Base-by-base conservation (phyloP, 2,888 invertebrate genomes). In the Dicycla oo region DNA sequence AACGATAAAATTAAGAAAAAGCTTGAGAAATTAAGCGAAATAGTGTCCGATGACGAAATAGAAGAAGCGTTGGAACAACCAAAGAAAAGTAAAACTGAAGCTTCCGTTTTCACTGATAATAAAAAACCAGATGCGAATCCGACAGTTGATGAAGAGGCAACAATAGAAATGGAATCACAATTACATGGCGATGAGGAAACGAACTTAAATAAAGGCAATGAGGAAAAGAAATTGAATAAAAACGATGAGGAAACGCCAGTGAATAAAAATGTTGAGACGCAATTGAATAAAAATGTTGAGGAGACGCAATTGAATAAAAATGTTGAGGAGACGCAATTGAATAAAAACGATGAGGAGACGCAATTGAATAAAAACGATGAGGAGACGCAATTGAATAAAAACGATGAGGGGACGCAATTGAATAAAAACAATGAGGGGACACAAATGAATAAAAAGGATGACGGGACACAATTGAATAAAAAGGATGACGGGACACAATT, bases 1-100 rank as follows among this genome's bases (percentile, higher is more conserved):
- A 94, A 95, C 82, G 93, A 96, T 69, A 96, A 96, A 88, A 94
- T 97, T 65, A 96, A 96, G 83, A 97, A 97, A 83, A 97, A 96
- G 83, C 94, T 97, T 38, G 96, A 96, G 84, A 96, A 95, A 84
- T 93, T 97, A 1, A 95, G 97, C 77, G 96, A 96, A 85, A 96
- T 96, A 8, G 96, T 96, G 26, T 96, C 96, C 0, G 97, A 96
- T 85, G 93, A 96, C 75, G 93, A 95, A 83, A 89, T 78, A 53
- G 80, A 83, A 30, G 61, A 65, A 34, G 66, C 66, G 57, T 47
- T 26, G 0, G 60, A 65, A 49, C 62, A 60, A 47, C 18, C 23
- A 53, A 8, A 65, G 20, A 58, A 67, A 60, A 64, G 11, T 43
- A 75, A 75, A 62, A 40, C 11, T 13, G 54, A 76, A 18, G 0